phyloP scores from a whole-genome alignment of 2,113 vertebrate genomes.

The Hippocampus zosterae region DNA sequence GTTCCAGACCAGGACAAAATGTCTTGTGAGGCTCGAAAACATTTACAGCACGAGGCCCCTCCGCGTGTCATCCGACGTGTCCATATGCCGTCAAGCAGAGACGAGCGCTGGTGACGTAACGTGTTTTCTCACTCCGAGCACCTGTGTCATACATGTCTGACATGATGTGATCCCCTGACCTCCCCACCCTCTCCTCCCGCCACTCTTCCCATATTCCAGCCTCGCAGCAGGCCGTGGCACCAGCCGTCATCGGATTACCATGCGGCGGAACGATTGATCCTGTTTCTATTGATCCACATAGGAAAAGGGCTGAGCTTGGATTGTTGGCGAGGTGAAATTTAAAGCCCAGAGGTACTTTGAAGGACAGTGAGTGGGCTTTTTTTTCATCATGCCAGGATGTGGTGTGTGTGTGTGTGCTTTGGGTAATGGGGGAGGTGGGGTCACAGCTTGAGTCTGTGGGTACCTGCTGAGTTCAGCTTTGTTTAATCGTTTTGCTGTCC shows the following conservation, averaged over 20 bases:
- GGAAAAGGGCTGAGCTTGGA: conserved; percentile 70
- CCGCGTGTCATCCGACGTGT: neutral
- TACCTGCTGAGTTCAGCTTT: neutral
- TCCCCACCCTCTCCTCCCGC: neutral
- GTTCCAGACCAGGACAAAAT: neutral
- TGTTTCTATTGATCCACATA: conserved; percentile 72
- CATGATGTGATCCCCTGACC: neutral
- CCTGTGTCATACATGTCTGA: neutral
- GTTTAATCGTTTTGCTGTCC: too few relatives aligned
- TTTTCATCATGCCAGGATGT: conserved; percentile 35
- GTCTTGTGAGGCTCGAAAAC: neutral
- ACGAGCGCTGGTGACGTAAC: conserved; percentile 1
- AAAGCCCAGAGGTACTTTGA: conserved; percentile 68
- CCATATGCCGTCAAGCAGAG: neutral
- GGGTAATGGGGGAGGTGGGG: neutral
- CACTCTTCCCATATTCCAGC: conserved; percentile 7
- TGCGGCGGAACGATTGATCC: conserved; percentile 57
- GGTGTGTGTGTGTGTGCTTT: neutral
- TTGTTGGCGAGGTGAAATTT: conserved; percentile 68
- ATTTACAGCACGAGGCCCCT: neutral
- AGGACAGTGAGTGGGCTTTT: conserved; percentile 58
- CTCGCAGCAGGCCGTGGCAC: conserved; percentile 40
- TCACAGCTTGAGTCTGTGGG: neutral
- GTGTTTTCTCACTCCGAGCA: neutral
- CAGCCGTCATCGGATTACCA: conserved; percentile 62